These are phyloP conservation scores for Vandiemenella viatica DNA, from an alignment of 2,888 invertebrate species.

Conservation along the genomic window DNA sequence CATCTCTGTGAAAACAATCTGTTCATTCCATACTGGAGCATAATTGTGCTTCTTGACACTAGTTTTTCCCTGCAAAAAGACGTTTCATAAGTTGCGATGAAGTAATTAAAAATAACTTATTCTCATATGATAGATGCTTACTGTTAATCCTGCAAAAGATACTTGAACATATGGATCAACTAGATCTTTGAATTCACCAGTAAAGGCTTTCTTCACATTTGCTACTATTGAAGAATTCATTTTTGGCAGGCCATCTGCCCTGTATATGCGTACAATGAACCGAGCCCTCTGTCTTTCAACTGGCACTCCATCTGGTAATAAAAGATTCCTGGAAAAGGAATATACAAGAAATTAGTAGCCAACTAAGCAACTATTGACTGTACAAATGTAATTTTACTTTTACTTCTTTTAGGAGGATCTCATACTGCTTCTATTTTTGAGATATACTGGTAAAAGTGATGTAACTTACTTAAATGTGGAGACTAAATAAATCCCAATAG, in stretches of 20 bases:
- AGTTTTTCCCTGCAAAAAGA: constrained; percentile 53
- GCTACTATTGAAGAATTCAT: constrained; percentile 85
- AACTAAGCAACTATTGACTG: too few relatives aligned
- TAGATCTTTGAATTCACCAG: constrained; percentile 73
- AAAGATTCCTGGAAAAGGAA: constrained; percentile 57
- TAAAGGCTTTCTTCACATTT: constrained; percentile 76
- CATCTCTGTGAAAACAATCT: constrained; percentile 83
- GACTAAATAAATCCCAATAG: too few relatives aligned
- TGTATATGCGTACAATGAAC: constrained; percentile 65
- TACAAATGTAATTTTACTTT: too few relatives aligned
- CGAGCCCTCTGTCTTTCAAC: constrained; percentile 72
- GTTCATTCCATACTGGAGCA: constrained; percentile 81
- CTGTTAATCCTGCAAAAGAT: constrained; percentile 74
- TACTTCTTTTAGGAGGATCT: too few relatives aligned
- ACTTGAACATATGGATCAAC: constrained; percentile 82
- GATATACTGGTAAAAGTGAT: too few relatives aligned
- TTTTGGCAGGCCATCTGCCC: constrained; percentile 77
- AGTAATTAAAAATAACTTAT: too few relatives aligned
- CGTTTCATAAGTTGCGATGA: too few relatives aligned
- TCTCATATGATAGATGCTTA: too few relatives aligned
- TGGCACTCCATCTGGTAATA: constrained; percentile 78
- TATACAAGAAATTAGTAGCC: too few relatives aligned
- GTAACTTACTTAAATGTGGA: too few relatives aligned
- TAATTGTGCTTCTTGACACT: constrained; percentile 67
- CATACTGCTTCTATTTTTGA: too few relatives aligned